A percentile compares a stretch with the other conserved stretches of the same genome.
Conservation (phyloP, 2,888 invertebrate species). For the Cecidostiba fungosa region DNA sequence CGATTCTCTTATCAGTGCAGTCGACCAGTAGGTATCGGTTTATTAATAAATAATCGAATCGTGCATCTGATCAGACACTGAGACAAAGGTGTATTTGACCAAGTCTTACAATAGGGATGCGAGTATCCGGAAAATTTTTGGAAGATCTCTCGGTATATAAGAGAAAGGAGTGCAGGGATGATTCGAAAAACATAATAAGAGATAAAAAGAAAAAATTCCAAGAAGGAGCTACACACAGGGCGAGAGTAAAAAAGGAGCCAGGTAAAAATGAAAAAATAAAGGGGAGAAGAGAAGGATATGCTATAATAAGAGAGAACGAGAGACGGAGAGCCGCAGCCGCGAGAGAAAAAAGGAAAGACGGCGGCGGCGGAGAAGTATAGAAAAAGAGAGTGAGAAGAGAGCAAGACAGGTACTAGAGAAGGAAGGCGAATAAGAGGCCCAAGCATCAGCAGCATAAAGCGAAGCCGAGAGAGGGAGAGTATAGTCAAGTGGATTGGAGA, state of each 20-base stretch:
- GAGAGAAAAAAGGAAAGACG: constrained; percentile 37
- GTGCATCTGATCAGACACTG: not conserved
- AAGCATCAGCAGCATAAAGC: not conserved
- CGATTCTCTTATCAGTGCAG: not conserved
- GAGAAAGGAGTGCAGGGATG: not conserved
- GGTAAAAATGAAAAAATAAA: constrained; percentile 23
- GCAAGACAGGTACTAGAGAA: constrained; percentile 14
- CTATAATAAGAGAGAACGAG: constrained; percentile 31
- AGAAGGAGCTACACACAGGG: constrained; percentile 3
- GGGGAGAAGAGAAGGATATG: constrained; percentile 7
- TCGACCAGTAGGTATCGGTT: not conserved
- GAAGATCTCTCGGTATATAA: too few relatives aligned
- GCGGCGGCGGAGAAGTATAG: not conserved
- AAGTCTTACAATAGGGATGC: not conserved
- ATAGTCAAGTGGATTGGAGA: constrained; percentile 61
- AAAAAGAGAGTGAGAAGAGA: constrained; percentile 18
- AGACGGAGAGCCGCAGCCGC: constrained; percentile 4
- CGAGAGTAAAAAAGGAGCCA: constrained; percentile 4
- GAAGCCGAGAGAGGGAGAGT: constrained; percentile 35
- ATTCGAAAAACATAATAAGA: not conserved
- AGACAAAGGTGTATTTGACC: not conserved
- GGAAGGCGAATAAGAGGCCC: constrained; percentile 31
- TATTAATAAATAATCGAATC: not conserved
- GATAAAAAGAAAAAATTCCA: not conserved
- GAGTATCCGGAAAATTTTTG: not conserved